Evolutionary conservation across 2,888 invertebrate genomes (phyloP), one percentile per base, ranked within the genome.

Genomic region (Andrena praecox): DNA sequence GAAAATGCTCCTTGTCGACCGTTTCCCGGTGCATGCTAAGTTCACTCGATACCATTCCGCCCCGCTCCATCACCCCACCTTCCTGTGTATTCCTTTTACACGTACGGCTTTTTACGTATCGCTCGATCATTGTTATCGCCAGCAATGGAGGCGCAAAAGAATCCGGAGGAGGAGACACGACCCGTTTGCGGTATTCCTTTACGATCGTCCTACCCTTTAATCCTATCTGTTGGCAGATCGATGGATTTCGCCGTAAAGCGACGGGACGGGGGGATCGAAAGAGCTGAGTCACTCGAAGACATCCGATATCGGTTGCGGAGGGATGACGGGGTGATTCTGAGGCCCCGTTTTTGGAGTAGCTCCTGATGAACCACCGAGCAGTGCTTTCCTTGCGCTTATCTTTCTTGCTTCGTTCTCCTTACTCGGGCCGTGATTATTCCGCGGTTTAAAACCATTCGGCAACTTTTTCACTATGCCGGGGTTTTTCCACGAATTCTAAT

Each of bases 221-320:
- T 68, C 77, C 78, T 80, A 80, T 79, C 76, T 63, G 73, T 48
- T 67, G 54, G 27, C 72, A 63, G 74, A 87, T 87, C 85, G 89
- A 91, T 90, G 87, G 87, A 85, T 89, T 85, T 86, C 78, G 69
- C 66, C 73, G 74, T 20, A 82, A 85, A 76, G 82, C 77, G 68
- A 76, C 42, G 63, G 62, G 80, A 70, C 20, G 69, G 56, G 60
- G 67, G 74, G 80, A 77, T 74, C 75, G 86, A 83, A 84, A 84
- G 79, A 85, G 85, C 85, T 84, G 83, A 84, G 78, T 87, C 85
- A 79, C 79, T 83, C 80, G 85, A 82, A 85, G 89, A 89, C 90
- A 90, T 88, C 89, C 84, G 86, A 89, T 89, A 87, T 84, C 85
- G 81, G 80, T 82, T 78, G 60, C 66, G 71, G 31, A 69, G 64